Evolutionary conservation across 2,888 invertebrate genomes (phyloP).

Genomic region (Cheilosia vernalis): DNA sequence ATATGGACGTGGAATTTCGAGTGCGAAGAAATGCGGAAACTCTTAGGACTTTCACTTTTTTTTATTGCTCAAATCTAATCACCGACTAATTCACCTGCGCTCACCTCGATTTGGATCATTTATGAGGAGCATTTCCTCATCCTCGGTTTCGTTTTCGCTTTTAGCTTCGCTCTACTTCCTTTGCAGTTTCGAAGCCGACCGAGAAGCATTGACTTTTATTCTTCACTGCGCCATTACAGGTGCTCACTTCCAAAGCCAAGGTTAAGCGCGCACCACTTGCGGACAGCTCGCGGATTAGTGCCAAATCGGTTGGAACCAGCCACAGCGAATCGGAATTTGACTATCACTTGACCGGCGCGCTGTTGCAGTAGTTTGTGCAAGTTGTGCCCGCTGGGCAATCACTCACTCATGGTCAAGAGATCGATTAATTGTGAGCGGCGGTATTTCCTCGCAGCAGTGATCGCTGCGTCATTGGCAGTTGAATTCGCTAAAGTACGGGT

Average conservation of each 20-base stretch:
- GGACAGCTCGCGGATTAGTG: conserved; percentile 8
- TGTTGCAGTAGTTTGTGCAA: not conserved
- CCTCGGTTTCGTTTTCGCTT: not conserved
- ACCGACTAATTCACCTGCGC: not conserved
- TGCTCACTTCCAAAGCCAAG: conserved; percentile 21
- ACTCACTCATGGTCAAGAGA: conserved; percentile 32
- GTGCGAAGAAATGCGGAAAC: conserved; percentile 1
- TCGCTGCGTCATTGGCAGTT: not conserved
- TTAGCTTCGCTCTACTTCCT: conserved; percentile 29
- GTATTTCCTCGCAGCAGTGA: not conserved
- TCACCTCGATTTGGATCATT: conserved; percentile 7
- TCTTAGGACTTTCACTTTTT: conserved; percentile 11
- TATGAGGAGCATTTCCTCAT: conserved; percentile 12
- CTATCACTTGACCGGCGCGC: conserved; percentile 29
- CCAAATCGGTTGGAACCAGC: conserved; percentile 25
- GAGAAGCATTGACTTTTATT: conserved; percentile 23
- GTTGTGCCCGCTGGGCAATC: not conserved
- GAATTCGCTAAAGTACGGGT: not conserved
- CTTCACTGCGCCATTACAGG: not conserved
- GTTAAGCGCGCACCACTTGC: conserved; percentile 9
- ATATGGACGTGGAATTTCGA: conserved; percentile 3
- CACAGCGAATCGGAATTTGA: conserved; percentile 43
- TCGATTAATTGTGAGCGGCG: conserved; percentile 32
- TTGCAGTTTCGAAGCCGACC: not conserved
- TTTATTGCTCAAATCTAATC: not conserved